A percentile compares a stretch with the other conserved stretches of the same genome.
phyloP scores from a whole-genome alignment of 2,888 invertebrate species.

The Rotaria macrura region DNA sequence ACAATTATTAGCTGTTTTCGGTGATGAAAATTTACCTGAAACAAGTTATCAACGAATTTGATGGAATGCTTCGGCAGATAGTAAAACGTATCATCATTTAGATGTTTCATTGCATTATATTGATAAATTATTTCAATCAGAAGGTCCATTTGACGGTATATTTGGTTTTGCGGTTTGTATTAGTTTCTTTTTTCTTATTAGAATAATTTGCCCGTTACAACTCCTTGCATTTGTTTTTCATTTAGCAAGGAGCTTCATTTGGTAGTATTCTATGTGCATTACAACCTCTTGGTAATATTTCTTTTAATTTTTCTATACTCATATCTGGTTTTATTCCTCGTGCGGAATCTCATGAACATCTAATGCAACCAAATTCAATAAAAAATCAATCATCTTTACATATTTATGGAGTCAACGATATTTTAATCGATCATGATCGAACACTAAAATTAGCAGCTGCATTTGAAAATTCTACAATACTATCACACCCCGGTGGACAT shows the following conservation, averaged over 20 bases:
- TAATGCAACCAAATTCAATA: too few relatives aligned
- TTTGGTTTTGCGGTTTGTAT: conserved; percentile 12
- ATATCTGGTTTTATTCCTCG: too few relatives aligned
- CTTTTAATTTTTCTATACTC: too few relatives aligned
- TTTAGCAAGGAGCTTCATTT: conserved; percentile 23
- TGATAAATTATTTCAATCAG: not conserved
- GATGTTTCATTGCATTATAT: conserved; percentile 20
- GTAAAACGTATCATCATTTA: conserved; percentile 14
- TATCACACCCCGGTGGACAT: conserved; percentile 21
- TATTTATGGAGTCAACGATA: conserved; percentile 25
- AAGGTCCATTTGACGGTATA: conserved; percentile 26
- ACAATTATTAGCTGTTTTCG: not conserved
- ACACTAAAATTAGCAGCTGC: conserved; percentile 8
- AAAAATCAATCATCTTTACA: conserved; percentile 23
- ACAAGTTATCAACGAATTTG: conserved; percentile 24
- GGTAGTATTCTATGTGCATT: not conserved
- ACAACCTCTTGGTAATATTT: too few relatives aligned
- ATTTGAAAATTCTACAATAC: not conserved
- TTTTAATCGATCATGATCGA: not conserved
- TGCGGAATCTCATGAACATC: too few relatives aligned
- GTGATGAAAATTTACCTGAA: not conserved
- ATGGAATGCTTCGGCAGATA: not conserved
- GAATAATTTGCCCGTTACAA: too few relatives aligned
- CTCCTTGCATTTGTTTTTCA: too few relatives aligned
- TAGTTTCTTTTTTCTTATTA: too few relatives aligned